A percentile compares a stretch with the other conserved stretches of the same genome.
phyloP scores from a whole-genome alignment of 2,888 invertebrate genomes.

The Julus scanicus region DNA sequence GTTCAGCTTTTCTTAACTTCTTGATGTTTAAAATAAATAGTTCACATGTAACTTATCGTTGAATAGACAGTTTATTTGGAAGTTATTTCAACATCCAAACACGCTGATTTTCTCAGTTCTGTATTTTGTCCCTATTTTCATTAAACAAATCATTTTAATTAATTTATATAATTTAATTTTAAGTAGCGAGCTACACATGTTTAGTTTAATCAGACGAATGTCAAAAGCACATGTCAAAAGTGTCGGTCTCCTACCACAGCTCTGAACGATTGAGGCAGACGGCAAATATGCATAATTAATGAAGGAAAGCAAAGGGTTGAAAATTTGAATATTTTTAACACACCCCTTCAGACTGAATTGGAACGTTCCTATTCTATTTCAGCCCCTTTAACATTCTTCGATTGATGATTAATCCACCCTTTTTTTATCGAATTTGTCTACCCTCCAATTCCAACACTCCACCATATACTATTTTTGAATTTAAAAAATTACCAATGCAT shows the following conservation, averaged over 20 bases:
- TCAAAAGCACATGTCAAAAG: conserved; percentile 21
- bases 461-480: background rate
- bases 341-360: conserved; percentile 16
- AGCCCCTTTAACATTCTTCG: conserved; percentile 17
- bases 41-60: too few relatives aligned
- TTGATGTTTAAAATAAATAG: too few relatives aligned
- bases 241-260: background rate
- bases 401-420: conserved; percentile 45
- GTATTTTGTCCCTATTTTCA: background rate
- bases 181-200: background rate
- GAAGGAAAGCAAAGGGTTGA: background rate
- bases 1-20: too few relatives aligned
- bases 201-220: conserved; percentile 31
- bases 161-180: background rate
- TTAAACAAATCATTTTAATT: background rate
- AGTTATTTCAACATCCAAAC: too few relatives aligned
- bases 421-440: conserved; percentile 20
- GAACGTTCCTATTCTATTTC: conserved; percentile 12
- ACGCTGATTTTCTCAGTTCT: background rate
- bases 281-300: conserved; percentile 45
- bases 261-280: conserved; percentile 2
- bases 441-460: conserved; percentile 26
- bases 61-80: too few relatives aligned
- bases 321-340: background rate
- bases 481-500: background rate